These are phyloP conservation scores for Ostrea denselamellosa DNA, from an alignment of 1,140 invertebrate genomes.

Conservation along the genomic window DNA sequence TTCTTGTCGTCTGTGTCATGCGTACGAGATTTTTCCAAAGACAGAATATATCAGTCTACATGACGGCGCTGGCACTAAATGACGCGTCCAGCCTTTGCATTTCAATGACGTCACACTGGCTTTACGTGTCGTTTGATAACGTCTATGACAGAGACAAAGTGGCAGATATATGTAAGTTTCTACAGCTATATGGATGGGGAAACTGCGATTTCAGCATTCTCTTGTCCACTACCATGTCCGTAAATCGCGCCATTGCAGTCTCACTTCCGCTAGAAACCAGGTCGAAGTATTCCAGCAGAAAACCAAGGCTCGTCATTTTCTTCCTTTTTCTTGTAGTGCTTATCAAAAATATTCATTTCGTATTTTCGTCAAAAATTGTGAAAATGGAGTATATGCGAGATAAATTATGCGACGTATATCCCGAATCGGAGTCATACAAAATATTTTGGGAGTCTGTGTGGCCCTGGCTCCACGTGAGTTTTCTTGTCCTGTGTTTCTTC, in stretches of 20 bases:
- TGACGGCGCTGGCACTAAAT: slow-evolving; percentile 63
- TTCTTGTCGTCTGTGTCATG: slow-evolving; percentile 66
- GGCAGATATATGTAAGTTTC: slow-evolving; percentile 67
- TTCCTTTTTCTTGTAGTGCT: slow-evolving; percentile 54
- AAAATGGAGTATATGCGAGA: slow-evolving; percentile 56
- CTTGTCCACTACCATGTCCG: slow-evolving; percentile 67
- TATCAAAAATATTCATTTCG: slow-evolving; percentile 68
- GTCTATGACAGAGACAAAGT: slow-evolving; percentile 51
- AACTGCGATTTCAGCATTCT: slow-evolving; percentile 68
- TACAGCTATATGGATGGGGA: slow-evolving; percentile 70
- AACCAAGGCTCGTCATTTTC: slow-evolving; percentile 60
- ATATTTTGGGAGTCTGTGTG: slow-evolving; percentile 61
- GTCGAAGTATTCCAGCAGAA: slow-evolving; percentile 56
- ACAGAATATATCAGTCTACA: slow-evolving; percentile 67
- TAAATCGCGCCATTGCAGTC: slow-evolving; percentile 67
- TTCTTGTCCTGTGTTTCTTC: slow-evolving; percentile 61
- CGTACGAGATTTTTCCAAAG: slow-evolving; percentile 65
- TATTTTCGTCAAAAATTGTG: slow-evolving; percentile 67
- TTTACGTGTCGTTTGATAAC: slow-evolving; percentile 64
- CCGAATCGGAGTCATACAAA: slow-evolving; percentile 51
- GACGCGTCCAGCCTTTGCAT: slow-evolving; percentile 63
- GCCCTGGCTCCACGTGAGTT: slow-evolving; percentile 66
- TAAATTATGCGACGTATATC: slow-evolving; percentile 64
- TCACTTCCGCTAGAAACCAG: slow-evolving; percentile 61
- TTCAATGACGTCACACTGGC: slow-evolving; percentile 68